phyloP scores from a whole-genome alignment of 2,888 invertebrate genomes.

The Drosophila austrosaltans region DNA sequence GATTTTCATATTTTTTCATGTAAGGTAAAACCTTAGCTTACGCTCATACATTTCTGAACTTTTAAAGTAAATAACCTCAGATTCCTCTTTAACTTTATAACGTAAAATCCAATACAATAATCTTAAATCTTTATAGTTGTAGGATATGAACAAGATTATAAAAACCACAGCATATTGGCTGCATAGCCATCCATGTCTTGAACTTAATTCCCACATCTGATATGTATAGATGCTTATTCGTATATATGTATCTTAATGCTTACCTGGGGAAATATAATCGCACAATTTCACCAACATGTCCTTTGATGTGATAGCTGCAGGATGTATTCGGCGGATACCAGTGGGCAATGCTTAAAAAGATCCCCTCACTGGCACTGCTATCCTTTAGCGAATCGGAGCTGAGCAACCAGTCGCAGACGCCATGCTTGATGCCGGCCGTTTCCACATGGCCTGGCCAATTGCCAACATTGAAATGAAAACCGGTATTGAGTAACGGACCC shows the following conservation, averaged over 20 bases:
- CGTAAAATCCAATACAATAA: too few relatives aligned
- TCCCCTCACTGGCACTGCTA: conserved; percentile 92
- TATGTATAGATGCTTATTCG: not conserved
- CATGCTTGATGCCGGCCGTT: conserved; percentile 93
- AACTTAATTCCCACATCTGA: not conserved
- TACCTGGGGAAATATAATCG: conserved; percentile 95
- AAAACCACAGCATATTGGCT: not conserved
- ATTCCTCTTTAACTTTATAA: too few relatives aligned
- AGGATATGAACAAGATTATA: too few relatives aligned
- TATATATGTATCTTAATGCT: conserved; percentile 39
- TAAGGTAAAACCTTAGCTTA: too few relatives aligned
- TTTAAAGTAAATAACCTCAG: too few relatives aligned
- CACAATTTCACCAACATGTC: conserved; percentile 93
- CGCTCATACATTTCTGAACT: too few relatives aligned
- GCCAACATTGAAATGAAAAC: conserved; percentile 97
- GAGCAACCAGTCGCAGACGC: conserved; percentile 94
- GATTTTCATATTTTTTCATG: too few relatives aligned
- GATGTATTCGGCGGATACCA: conserved; percentile 97
- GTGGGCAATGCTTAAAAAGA: conserved; percentile 95
- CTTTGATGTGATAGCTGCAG: conserved; percentile 95
- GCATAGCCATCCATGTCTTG: not conserved
- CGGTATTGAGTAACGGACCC: conserved; percentile 94
- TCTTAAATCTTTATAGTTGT: too few relatives aligned
- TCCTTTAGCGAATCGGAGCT: conserved; percentile 91
- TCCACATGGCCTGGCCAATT: conserved; percentile 97